Evolutionary conservation across 1,140 invertebrate species (phyloP).

Genomic region (Anthonomus grandis): DNA sequence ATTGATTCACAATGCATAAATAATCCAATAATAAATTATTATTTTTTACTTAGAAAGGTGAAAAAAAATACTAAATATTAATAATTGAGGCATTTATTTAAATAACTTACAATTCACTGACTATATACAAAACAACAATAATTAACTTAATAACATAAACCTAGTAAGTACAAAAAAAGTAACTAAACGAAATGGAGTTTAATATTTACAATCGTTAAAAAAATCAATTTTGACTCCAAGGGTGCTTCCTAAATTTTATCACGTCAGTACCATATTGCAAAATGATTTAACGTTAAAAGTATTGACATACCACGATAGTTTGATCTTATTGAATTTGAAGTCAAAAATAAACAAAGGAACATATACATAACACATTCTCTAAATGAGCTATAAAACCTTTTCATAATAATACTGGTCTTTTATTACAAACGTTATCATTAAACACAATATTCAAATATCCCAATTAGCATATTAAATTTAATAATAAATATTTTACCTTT

Average conservation of each 20-base stretch:
- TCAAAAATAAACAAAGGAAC: conserved; percentile 12
- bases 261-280: no score
- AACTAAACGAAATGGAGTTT: conserved; percentile 12
- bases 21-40: no score
- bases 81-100: conserved; percentile 24
- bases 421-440: conserved; percentile 8
- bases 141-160: conserved; percentile 17
- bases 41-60: no score
- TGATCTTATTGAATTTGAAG: no score
- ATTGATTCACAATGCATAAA: no score
- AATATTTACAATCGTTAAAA: no score
- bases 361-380: conserved; percentile 1
- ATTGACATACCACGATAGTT: no score
- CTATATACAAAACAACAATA: conserved; percentile 28
- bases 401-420: conserved; percentile 25
- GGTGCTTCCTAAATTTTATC: no score
- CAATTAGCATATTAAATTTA: neutral
- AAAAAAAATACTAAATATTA: conserved; percentile 9
- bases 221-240: no score
- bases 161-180: conserved; percentile 27
- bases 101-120: conserved; percentile 26
- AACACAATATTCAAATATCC: conserved; percentile 1
- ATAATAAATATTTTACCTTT: conserved; percentile 7
- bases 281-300: no score
- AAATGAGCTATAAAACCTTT: conserved; percentile 9